Conservation (phyloP, 2,888 invertebrate species). For the Parthenolecanium corni region DNA sequence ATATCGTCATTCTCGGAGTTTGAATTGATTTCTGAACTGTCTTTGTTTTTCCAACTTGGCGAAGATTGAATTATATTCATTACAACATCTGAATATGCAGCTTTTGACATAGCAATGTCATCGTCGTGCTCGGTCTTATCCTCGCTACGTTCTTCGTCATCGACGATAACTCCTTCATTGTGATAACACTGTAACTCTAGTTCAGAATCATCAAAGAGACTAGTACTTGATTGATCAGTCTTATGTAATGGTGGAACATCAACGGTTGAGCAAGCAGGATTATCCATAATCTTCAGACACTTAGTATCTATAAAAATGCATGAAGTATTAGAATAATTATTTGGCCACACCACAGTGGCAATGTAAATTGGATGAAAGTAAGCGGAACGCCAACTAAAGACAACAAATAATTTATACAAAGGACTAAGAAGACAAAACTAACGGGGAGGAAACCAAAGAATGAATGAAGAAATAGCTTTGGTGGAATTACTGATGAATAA, state of each 20-base stretch:
- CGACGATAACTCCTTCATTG: constrained; percentile 20
- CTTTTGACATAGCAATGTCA: neutral
- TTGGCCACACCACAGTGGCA: neutral
- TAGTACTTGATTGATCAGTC: constrained; percentile 23
- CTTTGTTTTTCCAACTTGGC: constrained; percentile 8
- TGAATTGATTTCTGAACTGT: neutral
- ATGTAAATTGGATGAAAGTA: no score
- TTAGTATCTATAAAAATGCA: neutral
- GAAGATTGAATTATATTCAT: neutral
- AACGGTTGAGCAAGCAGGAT: constrained; percentile 23
- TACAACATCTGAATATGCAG: neutral
- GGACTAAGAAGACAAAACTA: no score
- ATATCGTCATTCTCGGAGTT: neutral
- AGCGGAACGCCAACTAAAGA: no score
- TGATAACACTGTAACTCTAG: constrained; percentile 18
- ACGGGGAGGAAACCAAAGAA: no score
- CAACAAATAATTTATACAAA: no score
- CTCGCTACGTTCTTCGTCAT: constrained; percentile 10
- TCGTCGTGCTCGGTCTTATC: neutral
- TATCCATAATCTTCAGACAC: constrained; percentile 1
- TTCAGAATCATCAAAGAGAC: constrained; percentile 25
- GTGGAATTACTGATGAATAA: neutral
- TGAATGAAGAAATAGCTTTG: no score
- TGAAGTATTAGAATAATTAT: neutral
- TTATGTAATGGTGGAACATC: constrained; percentile 23